Conservation (phyloP, 1,140 invertebrate genomes). For the Neodiprion pinetum region DNA sequence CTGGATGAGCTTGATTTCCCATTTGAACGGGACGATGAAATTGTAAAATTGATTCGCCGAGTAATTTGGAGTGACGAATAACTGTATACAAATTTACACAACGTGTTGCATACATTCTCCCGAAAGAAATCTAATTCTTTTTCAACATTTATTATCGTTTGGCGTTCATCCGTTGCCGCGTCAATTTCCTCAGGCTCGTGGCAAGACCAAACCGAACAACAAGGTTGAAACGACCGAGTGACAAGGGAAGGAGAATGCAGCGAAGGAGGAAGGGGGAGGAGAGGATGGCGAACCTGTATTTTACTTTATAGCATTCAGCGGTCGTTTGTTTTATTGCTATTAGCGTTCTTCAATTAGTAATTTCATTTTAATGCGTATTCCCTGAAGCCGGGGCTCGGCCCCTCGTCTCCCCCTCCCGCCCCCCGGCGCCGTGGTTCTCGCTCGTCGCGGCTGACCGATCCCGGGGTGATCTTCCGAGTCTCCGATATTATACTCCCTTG, state of each 20-base stretch:
- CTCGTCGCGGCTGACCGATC: not conserved
- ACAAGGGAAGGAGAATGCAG: slow-evolving; percentile 20
- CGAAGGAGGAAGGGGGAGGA: not conserved
- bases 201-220: slow-evolving; percentile 14
- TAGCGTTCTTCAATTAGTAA: slow-evolving; percentile 61
- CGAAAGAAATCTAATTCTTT: no score
- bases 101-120: no score
- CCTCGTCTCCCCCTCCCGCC: not conserved
- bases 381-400: slow-evolving; percentile 43
- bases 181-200: not conserved
- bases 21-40: no score
- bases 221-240: slow-evolving; percentile 9
- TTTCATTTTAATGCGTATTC: slow-evolving; percentile 62
- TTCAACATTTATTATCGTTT: no score
- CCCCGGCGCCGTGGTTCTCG: not conserved
- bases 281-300: slow-evolving; percentile 51
- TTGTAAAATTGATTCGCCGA: no score
- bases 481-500: no score
- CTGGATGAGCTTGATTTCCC: no score
- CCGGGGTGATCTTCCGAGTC: no score
- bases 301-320: slow-evolving; percentile 61
- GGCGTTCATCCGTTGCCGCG: no score
- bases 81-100: no score
- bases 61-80: no score
- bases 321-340: slow-evolving; percentile 63